Evolutionary conservation across 2,888 invertebrate genomes (phyloP), one percentile per base, ranked within the genome.

Genomic region (Steinernema hermaphroditum): DNA sequence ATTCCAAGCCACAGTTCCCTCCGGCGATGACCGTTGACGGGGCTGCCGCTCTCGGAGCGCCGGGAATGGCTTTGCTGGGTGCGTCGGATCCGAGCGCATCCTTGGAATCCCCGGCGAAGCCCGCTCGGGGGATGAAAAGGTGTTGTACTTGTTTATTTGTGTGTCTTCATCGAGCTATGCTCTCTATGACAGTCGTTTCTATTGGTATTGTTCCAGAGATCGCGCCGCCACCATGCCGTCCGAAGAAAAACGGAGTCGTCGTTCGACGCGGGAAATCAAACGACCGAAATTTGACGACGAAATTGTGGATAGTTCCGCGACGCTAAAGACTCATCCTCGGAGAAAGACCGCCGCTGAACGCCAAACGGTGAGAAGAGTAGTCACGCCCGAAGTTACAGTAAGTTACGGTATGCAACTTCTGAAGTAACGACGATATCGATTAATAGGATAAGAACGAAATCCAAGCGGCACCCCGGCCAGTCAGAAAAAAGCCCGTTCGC

Each of bases 231-330:
- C 62, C 4, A 62, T 62, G 62, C 62, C 62, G 6, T 29, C 27
- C 16, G 62, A 62, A 32, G 77, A 75, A 22, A 74, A 41, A 19
- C 49, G 49, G 32, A 54, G 76, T 19, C 79, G 86, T 86, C 93
- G 94, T 87, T 95, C 95, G 14, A 94, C 93, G 34, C 90, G 96
- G 74, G 95, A 95, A 0, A 96, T 96, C 83, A 96, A 96, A 88
- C 91, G 96, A 0, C 92, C 93, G 83, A 92, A 95, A 82, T 96
- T 96, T 88, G 96, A 96, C 87, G 96, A 96, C 90, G 96, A 97
- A 88, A 89, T 96, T 74, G 96, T 96, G 0, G 96, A 96, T 82
- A 94, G 93, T 80, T 6, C 70, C 16, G 62, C 62, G 14, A 62
- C 62, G 29, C 34, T 62, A 27, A 62, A 62, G 62, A 62, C 62